A percentile compares a stretch with the other conserved stretches of the same genome.
These are phyloP conservation scores for Haliclona indistincta DNA, from an alignment of 37 sponge, comb jelly and placozoan species.

Conservation along the genomic window DNA sequence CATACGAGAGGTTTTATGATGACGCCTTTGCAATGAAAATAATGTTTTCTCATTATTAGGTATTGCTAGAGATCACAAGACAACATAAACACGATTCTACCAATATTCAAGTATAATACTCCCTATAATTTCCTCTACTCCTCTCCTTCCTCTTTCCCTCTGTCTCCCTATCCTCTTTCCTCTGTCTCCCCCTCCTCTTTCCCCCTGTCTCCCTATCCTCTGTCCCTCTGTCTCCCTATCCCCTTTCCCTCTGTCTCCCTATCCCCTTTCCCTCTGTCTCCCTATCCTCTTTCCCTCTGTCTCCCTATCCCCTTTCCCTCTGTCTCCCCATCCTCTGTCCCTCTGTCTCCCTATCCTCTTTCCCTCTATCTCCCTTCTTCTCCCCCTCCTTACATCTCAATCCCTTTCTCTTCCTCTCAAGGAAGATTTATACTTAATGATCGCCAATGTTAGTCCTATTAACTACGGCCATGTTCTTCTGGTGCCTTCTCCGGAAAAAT, in stretches of 20 bases:
- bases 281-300: too few species aligned
- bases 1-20: constrained; percentile 33
- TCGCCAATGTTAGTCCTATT: constrained; percentile 86
- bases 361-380: too few species aligned
- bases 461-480: constrained; percentile 64
- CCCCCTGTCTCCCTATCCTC: too few species aligned
- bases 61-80: background rate
- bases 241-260: too few species aligned
- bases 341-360: too few species aligned
- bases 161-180: too few species aligned
- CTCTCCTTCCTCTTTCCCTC: too few species aligned
- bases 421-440: constrained; percentile 16
- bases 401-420: background rate
- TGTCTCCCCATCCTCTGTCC: too few species aligned
- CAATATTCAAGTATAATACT: background rate
- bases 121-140: background rate
- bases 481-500: constrained; percentile 49
- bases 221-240: too few species aligned
- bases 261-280: too few species aligned
- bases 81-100: background rate
- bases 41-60: background rate
- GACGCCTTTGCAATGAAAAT: background rate
- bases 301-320: too few species aligned
- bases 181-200: too few species aligned
- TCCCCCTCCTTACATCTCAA: background rate